Conservation (phyloP, 2,113 vertebrate genomes). For the Cynocephalus volans region DNA sequence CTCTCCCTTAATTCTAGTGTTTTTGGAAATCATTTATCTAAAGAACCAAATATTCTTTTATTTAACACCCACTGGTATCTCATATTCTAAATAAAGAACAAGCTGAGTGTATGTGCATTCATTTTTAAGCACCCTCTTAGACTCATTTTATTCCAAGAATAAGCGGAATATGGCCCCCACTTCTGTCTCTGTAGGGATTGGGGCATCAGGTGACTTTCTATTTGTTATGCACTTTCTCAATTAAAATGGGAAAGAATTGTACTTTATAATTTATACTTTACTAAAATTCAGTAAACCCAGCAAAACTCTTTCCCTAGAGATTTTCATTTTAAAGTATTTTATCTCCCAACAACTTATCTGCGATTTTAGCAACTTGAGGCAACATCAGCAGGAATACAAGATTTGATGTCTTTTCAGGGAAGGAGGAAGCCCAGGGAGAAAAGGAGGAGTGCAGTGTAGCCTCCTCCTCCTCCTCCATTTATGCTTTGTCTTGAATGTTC, state of each 20-base stretch:
- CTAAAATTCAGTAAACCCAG: neutral
- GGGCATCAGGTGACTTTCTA: neutral
- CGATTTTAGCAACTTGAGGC: neutral
- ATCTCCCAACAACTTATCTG: neutral
- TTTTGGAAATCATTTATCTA: constrained; percentile 15
- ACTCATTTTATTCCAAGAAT: neutral
- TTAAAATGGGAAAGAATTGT: neutral
- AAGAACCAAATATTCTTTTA: neutral
- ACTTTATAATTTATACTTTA: neutral
- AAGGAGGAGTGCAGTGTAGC: rapidly evolving
- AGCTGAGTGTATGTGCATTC: too few relatives aligned
- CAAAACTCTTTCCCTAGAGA: neutral
- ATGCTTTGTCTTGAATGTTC: neutral
- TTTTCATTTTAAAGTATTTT: neutral
- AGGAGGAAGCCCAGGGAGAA: neutral
- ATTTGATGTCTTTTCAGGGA: neutral
- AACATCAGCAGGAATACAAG: neutral
- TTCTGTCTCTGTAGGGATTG: neutral
- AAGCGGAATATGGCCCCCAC: neutral
- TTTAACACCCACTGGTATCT: neutral
- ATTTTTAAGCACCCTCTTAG: constrained; percentile 33
- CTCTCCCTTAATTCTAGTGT: neutral
- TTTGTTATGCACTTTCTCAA: neutral
- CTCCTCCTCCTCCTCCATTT: neutral
- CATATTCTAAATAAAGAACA: neutral